Conservation (phyloP, 2,888 invertebrate genomes). For the Neelides folsomi region DNA sequence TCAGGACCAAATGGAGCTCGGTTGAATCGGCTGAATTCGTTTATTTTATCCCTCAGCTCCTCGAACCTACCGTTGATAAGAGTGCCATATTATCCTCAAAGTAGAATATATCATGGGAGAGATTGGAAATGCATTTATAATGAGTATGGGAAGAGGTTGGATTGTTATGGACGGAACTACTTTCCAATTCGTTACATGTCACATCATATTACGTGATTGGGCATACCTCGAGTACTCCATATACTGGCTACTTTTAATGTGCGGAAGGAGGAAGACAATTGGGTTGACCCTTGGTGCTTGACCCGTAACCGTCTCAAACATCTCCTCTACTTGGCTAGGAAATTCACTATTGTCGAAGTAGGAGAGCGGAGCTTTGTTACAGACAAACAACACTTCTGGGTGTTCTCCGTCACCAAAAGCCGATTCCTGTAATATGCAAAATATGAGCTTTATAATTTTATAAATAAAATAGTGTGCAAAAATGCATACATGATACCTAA, state of each 20-base stretch:
- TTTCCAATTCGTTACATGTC: background rate
- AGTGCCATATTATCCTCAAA: background rate
- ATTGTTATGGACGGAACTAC: conserved; percentile 1
- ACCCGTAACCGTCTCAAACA: conserved; percentile 21
- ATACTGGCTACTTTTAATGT: conserved; percentile 11
- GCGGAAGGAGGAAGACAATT: conserved; percentile 22
- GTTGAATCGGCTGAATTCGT: conserved; percentile 19
- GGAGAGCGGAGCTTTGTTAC: conserved; percentile 23
- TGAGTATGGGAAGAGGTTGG: background rate
- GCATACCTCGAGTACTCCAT: conserved; percentile 2
- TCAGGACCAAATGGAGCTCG: conserved; percentile 19
- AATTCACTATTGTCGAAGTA: conserved; percentile 14
- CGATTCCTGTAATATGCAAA: conserved; percentile 22
- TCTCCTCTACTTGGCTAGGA: conserved; percentile 8
- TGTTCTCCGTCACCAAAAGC: conserved; percentile 24
- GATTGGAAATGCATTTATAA: background rate
- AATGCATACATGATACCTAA: too few species aligned
- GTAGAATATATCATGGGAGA: background rate
- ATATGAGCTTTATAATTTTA: background rate
- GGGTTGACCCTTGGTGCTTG: conserved; percentile 15
- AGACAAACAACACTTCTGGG: conserved; percentile 25
- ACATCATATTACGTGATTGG: background rate
- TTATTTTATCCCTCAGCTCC: conserved; percentile 16
- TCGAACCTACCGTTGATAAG: conserved; percentile 13
- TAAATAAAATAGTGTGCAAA: background rate